These are phyloP conservation scores for Eueides isabella DNA, from an alignment of 1,140 invertebrate genomes.

Conservation along the genomic window DNA sequence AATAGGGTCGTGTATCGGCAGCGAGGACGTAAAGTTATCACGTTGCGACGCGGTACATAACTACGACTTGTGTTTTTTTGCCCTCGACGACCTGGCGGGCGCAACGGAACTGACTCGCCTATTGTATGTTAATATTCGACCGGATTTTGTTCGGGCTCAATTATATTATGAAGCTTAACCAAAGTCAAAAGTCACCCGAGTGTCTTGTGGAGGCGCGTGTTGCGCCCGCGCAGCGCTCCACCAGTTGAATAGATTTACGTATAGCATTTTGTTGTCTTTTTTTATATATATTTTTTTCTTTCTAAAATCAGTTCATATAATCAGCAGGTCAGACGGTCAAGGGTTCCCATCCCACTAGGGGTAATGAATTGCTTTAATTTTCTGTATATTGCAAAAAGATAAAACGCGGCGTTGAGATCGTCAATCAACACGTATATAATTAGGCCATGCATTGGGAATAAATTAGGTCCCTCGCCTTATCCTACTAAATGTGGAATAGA, in stretches of 20 bases:
- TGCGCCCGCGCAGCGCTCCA: conserved; percentile 29
- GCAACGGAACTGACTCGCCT: conserved; percentile 76
- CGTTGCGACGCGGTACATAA: conserved; percentile 25
- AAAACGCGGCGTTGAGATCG: no score
- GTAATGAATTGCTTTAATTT: no score
- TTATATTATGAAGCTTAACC: conserved; percentile 80
- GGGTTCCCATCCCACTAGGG: no score
- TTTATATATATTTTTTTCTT: no score
- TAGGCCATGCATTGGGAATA: no score
- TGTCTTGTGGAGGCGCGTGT: conserved; percentile 60
- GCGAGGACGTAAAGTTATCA: conserved; percentile 10
- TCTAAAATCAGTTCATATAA: no score
- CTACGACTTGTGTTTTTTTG: conserved; percentile 72
- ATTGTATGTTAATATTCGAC: conserved; percentile 79
- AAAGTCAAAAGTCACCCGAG: conserved; percentile 79
- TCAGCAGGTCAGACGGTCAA: no score
- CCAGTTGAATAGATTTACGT: background rate
- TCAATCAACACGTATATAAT: no score
- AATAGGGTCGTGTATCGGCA: conserved; percentile 41
- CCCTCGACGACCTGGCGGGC: conserved; percentile 75
- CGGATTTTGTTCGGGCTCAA: conserved; percentile 80
- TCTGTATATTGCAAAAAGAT: no score
- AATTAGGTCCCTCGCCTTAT: no score
- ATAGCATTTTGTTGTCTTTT: background rate
- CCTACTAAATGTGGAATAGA: no score